phyloP scores from a whole-genome alignment of 2,797 vertebrate species.

The Zenarchopterus dispar region DNA sequence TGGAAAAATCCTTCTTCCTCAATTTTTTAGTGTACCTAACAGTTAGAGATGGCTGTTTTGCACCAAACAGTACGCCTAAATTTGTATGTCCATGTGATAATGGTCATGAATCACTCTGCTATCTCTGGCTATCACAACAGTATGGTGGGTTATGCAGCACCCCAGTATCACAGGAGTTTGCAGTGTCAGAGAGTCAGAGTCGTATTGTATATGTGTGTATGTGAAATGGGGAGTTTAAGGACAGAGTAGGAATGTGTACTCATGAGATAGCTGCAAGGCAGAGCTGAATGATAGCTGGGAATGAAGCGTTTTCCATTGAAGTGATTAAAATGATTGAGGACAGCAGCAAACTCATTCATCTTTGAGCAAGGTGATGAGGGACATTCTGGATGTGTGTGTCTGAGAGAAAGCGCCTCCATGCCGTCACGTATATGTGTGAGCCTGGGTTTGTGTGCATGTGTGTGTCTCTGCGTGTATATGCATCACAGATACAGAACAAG shows the following conservation, averaged over 20 bases:
- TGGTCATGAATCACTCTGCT: conserved; percentile 4
- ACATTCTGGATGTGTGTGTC: conserved; percentile 55
- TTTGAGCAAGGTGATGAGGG: conserved; percentile 83
- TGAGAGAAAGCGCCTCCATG: conserved; percentile 36
- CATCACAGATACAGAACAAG: conserved; percentile 72
- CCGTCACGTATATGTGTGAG: conserved; percentile 34
- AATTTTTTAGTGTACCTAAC: not conserved
- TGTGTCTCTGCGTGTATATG: conserved; percentile 11
- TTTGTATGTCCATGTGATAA: not conserved
- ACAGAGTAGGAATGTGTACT: conserved; percentile 48
- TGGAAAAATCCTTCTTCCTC: too few species aligned
- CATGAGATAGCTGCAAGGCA: conserved; percentile 70
- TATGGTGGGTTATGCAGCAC: not conserved
- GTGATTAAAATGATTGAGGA: conserved; percentile 86
- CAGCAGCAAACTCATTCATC: conserved; percentile 79
- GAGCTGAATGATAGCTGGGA: conserved; percentile 66
- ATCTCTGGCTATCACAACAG: conserved; percentile 9
- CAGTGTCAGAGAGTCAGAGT: conserved; percentile 24
- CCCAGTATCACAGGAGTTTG: conserved; percentile 27
- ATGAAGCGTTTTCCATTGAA: conserved; percentile 78
- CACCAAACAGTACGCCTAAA: not conserved
- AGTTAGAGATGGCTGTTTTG: not conserved
- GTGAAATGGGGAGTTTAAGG: conserved; percentile 22
- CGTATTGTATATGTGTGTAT: conserved; percentile 33
- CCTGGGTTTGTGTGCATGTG: conserved; percentile 11